Evolutionary conservation across 2,888 invertebrate species (phyloP), one percentile per base, ranked within the genome.

Genomic region (Cephus nigrinus): DNA sequence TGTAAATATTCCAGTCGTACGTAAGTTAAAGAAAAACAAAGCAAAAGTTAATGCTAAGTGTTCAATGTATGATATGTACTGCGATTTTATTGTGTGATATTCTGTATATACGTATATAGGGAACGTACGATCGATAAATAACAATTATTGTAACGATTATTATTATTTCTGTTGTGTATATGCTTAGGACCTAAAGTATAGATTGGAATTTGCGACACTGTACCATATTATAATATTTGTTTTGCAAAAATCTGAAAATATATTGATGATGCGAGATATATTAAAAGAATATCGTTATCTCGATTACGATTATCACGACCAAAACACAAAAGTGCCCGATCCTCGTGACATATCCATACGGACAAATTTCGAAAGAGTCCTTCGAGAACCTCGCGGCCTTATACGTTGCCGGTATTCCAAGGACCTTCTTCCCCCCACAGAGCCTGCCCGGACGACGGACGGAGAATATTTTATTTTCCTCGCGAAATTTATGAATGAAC

Each of bases 401-500:
- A 15, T 5, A 15, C 2, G 15, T 15, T 40, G 40, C 40, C 40
- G 40, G 40, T 40, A 40, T 40, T 40, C 40, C 40, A 40, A 40
- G 40, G 40, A 40, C 40, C 15, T 15, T 40, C 15, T 15, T 40
- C 4, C 40, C 40, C 15, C 40, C 15, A 15, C 2, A 5, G 15
- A 40, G 40, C 15, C 40, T 40, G 15, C 15, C 40, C 15, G 40
- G 40, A 15, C 15, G 15, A 40, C 40, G 40, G 15, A 40, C 40
- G 40, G 15, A 15, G 40, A 81, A 87, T 88, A 88, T 88, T 88
- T 90, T 88, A 89, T 89, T 88, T 86, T 85, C 87, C 86, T 85
- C 84, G 84, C 85, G 84, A 87, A 89, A 90, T 90, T 90, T 90
- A 90, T 89, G 89, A 88, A 90, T 86, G 89, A 88, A 85, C 86